Percentiles rank a stretch among this genome's conserved stretches.
Conservation (phyloP, 2,888 invertebrate species). For the Cabera pusaria region DNA sequence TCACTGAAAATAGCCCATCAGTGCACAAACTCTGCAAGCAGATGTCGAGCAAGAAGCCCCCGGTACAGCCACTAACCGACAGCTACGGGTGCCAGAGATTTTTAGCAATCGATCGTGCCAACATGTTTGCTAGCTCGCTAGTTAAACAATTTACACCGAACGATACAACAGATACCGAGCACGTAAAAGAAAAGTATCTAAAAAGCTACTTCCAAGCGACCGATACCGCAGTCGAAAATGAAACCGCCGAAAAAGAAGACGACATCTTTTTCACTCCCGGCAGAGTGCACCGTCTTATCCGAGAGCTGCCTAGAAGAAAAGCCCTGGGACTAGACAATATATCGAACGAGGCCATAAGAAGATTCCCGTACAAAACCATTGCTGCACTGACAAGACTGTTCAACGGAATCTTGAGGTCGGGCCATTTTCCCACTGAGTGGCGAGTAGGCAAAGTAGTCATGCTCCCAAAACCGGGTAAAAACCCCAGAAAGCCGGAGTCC, state of each 20-base stretch:
- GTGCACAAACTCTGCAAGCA: slow-evolving; percentile 2
- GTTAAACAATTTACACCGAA: slow-evolving; percentile 8
- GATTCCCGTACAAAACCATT: no score
- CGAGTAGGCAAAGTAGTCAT: not conserved
- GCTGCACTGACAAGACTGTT: not conserved
- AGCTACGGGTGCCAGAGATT: not conserved
- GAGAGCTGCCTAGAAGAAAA: no score
- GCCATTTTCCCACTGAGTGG: not conserved
- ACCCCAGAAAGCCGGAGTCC: not conserved
- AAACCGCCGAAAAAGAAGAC: no score
- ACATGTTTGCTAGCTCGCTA: slow-evolving; percentile 5
- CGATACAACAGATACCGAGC: not conserved
- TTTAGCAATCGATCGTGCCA: not conserved
- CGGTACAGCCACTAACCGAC: not conserved
- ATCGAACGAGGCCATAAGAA: no score
- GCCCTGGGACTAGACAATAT: no score
- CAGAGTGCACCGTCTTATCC: no score
- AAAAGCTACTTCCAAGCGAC: no score
- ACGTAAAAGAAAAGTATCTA: no score
- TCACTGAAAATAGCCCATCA: slow-evolving; percentile 2
- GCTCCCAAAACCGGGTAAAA: not conserved
- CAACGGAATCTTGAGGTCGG: not conserved
- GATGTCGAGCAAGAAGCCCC: not conserved
- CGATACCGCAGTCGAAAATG: no score
- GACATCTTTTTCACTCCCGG: no score